A percentile compares a stretch with the other conserved stretches of the same genome.
Conservation (phyloP, 2,797 vertebrate genomes). For the Microctenopoma stevenorrisi region DNA sequence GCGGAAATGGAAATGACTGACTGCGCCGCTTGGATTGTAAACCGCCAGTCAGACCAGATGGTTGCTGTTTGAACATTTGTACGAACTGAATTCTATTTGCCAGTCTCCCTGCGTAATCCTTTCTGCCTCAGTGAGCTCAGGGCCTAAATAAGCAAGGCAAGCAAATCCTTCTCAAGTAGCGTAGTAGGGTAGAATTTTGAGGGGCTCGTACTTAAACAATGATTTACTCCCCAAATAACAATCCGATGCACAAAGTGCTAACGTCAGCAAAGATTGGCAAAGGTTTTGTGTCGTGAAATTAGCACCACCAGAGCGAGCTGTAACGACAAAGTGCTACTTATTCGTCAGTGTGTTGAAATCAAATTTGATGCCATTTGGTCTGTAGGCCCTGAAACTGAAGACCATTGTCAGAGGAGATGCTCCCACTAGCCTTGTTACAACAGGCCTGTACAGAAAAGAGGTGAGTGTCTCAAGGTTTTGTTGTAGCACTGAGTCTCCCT, state of each 20-base stretch:
- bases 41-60: constrained; percentile 24
- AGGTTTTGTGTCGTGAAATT: too few relatives aligned
- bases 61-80: constrained; percentile 24
- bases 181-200: too few relatives aligned
- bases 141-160: not conserved
- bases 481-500: not conserved
- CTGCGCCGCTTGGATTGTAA: constrained; percentile 22
- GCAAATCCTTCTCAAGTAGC: not conserved
- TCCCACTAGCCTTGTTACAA: constrained; percentile 89
- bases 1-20: constrained; percentile 31
- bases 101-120: not conserved
- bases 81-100: not conserved
- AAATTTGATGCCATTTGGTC: constrained; percentile 20
- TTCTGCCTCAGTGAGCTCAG: constrained; percentile 1
- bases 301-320: too few relatives aligned
- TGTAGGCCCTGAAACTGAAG: constrained; percentile 95
- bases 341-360: not conserved
- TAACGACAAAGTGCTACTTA: too few relatives aligned
- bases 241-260: too few relatives aligned
- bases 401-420: constrained; percentile 95
- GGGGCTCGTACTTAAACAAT: too few relatives aligned
- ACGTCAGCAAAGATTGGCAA: too few relatives aligned
- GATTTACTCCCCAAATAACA: too few relatives aligned
- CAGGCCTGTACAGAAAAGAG: constrained; percentile 95
- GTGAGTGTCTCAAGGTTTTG: constrained; percentile 74